phyloP scores from a whole-genome alignment of 1,140 invertebrate species.

The Cydia strobilella region DNA sequence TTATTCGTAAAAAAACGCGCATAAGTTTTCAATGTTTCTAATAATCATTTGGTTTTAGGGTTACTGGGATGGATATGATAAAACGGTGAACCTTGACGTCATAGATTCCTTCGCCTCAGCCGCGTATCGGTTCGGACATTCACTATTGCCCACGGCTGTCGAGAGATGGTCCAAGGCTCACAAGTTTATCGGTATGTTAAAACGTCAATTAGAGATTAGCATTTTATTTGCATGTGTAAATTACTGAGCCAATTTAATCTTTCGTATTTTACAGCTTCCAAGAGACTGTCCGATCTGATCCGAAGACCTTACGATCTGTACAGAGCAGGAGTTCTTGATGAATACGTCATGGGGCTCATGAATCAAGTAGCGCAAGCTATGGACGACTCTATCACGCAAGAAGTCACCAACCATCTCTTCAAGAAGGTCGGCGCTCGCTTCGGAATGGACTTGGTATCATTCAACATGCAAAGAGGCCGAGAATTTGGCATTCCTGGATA shows the following conservation, averaged over 20 bases:
- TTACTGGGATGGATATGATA: slow-evolving; percentile 94
- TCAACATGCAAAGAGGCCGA: slow-evolving; percentile 96
- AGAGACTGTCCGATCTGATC: slow-evolving; percentile 93
- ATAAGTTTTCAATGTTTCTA: neutral
- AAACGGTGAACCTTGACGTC: slow-evolving; percentile 91
- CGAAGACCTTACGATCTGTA: slow-evolving; percentile 94
- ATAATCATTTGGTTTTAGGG: slow-evolving; percentile 80
- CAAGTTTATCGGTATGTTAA: slow-evolving; percentile 91
- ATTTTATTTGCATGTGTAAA: neutral
- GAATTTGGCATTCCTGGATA: slow-evolving; percentile 96
- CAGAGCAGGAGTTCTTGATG: slow-evolving; percentile 93
- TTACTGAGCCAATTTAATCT: neutral
- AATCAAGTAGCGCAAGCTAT: slow-evolving; percentile 97
- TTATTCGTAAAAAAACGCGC: neutral
- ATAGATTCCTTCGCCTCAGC: slow-evolving; percentile 93
- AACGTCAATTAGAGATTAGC: neutral
- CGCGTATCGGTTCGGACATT: slow-evolving; percentile 95
- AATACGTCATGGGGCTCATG: slow-evolving; percentile 95
- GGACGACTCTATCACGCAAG: slow-evolving; percentile 96
- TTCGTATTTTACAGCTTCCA: slow-evolving; percentile 85
- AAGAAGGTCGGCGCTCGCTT: slow-evolving; percentile 92
- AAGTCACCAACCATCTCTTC: slow-evolving; percentile 95
- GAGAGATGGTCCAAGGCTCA: slow-evolving; percentile 96
- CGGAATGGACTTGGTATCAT: slow-evolving; percentile 95
- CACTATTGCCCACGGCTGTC: slow-evolving; percentile 91